Conservation (phyloP, 1,140 invertebrate species). For the Cyclargus thomasi region DNA sequence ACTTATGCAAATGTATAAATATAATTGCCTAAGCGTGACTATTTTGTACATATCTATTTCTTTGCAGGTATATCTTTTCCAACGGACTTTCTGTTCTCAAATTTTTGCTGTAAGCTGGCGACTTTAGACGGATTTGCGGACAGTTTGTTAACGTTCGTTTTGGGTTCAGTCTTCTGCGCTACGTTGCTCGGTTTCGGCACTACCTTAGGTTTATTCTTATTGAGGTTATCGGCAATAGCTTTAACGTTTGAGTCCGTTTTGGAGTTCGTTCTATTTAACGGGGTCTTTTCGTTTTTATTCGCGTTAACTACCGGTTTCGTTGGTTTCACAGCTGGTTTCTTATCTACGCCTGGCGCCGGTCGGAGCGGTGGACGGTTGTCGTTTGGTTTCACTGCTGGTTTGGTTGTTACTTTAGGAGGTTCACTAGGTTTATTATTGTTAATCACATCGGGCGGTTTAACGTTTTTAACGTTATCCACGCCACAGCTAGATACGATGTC, state of each 20-base stretch:
- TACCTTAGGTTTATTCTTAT: slow-evolving; percentile 65
- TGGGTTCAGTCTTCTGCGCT: slow-evolving; percentile 56
- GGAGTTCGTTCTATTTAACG: slow-evolving; percentile 42
- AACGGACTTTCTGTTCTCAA: slow-evolving; percentile 76
- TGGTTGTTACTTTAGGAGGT: slow-evolving; percentile 48
- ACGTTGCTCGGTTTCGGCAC: slow-evolving; percentile 56
- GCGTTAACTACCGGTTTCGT: slow-evolving; percentile 48
- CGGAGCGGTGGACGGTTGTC: slow-evolving; percentile 55
- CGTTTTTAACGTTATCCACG: slow-evolving; percentile 55
- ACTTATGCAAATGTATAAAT: background rate
- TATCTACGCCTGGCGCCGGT: slow-evolving; percentile 47
- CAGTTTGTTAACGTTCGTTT: slow-evolving; percentile 69
- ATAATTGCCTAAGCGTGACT: background rate
- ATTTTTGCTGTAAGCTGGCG: slow-evolving; percentile 84
- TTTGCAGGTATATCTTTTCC: slow-evolving; percentile 59
- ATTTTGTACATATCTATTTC: slow-evolving; percentile 37
- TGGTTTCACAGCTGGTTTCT: slow-evolving; percentile 46
- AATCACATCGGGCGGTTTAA: slow-evolving; percentile 79
- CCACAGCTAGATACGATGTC: slow-evolving; percentile 82
- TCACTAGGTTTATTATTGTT: slow-evolving; percentile 67
- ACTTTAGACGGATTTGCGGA: slow-evolving; percentile 80
- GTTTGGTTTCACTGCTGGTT: slow-evolving; percentile 49
- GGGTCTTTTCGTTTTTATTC: slow-evolving; percentile 43
- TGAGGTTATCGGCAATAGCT: slow-evolving; percentile 58
- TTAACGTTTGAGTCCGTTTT: slow-evolving; percentile 61